phyloP scores from a whole-genome alignment of 2,888 invertebrate genomes.

The Isoperla grammatica region DNA sequence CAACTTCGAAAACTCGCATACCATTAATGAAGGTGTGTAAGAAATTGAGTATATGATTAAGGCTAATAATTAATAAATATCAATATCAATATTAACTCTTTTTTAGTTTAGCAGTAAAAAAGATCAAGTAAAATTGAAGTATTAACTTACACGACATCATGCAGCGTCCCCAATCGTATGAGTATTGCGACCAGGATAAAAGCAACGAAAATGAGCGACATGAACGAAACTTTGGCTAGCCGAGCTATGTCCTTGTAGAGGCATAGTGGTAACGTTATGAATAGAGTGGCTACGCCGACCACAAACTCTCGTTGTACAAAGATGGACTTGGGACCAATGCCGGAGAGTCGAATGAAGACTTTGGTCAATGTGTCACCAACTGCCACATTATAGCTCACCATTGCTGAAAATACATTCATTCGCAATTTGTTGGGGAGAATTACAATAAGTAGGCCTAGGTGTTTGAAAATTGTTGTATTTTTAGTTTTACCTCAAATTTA shows the following conservation, averaged over 20 bases:
- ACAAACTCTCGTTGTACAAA: slow-evolving; percentile 61
- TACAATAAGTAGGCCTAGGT: background rate
- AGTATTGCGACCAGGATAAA: slow-evolving; percentile 64
- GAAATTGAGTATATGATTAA: too few relatives aligned
- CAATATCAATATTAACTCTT: too few relatives aligned
- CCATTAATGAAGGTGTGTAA: too few relatives aligned
- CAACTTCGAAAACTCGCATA: too few relatives aligned
- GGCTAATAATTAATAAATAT: too few relatives aligned
- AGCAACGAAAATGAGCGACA: slow-evolving; percentile 64
- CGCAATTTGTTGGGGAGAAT: too few relatives aligned
- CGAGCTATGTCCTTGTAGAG: slow-evolving; percentile 69
- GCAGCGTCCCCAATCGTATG: slow-evolving; percentile 53
- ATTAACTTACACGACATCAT: slow-evolving; percentile 56
- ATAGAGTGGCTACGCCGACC: slow-evolving; percentile 64
- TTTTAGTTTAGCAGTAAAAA: too few relatives aligned
- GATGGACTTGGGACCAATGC: slow-evolving; percentile 49
- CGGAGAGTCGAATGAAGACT: slow-evolving; percentile 65
- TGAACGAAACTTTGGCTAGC: slow-evolving; percentile 61
- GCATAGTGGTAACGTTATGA: slow-evolving; percentile 72
- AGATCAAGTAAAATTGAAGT: too few relatives aligned
- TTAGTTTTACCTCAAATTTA: too few relatives aligned
- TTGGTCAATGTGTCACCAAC: slow-evolving; percentile 82
- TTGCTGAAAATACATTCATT: slow-evolving; percentile 60
- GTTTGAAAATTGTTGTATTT: too few relatives aligned
- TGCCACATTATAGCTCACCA: slow-evolving; percentile 84